A percentile compares a stretch with the other conserved stretches of the same genome.
Conservation (phyloP, 53 echinoderm and acorn worm species). For the Arbacia lixula region DNA sequence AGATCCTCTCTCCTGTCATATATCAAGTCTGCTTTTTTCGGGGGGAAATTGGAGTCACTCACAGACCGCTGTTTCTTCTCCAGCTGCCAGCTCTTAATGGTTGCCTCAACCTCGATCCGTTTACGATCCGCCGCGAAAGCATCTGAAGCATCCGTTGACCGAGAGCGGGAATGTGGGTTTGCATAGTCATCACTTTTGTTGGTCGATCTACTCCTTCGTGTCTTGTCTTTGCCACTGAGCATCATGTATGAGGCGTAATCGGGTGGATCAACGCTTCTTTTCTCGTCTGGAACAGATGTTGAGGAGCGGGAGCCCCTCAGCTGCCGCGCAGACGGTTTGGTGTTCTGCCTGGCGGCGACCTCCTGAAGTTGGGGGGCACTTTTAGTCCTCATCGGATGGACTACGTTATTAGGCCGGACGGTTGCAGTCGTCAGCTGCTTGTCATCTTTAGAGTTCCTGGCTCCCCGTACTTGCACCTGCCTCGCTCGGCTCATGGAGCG, state of each 20-base stretch:
- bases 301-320: constrained; percentile 8
- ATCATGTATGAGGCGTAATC: constrained; percentile 32
- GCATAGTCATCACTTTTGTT: constrained; percentile 2
- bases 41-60: not conserved
- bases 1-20: constrained; percentile 17
- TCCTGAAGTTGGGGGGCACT: constrained; percentile 77
- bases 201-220: not conserved
- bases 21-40: constrained; percentile 2
- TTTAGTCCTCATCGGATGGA: constrained; percentile 80
- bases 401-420: constrained; percentile 82
- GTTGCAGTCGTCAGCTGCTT: constrained; percentile 88
- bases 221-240: constrained; percentile 27
- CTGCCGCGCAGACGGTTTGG: constrained; percentile 8
- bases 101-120: constrained; percentile 34
- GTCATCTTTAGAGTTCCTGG: constrained; percentile 51
- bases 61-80: constrained; percentile 9
- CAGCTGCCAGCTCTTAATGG: constrained; percentile 31
- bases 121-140: constrained; percentile 6
- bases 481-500: constrained; percentile 56
- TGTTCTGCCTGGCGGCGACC: constrained; percentile 56
- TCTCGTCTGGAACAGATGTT: constrained; percentile 10
- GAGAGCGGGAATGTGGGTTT: not conserved
- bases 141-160: not conserved
- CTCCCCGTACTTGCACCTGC: constrained; percentile 19
- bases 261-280: constrained; percentile 7